These are phyloP conservation scores for Sphecodes monilicornis DNA, from an alignment of 2,888 invertebrate genomes.

Conservation along the genomic window DNA sequence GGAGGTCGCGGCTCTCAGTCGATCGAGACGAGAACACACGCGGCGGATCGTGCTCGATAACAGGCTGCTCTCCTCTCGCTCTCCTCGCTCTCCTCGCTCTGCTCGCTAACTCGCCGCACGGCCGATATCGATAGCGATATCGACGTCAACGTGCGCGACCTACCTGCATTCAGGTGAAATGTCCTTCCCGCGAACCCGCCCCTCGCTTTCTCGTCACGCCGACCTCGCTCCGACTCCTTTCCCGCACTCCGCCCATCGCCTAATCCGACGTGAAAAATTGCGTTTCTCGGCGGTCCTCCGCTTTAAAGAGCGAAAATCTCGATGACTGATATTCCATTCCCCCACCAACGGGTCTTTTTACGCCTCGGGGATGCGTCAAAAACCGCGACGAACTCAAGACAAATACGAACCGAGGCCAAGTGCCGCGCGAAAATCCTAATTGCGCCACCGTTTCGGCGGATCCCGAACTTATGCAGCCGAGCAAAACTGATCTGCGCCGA, in stretches of 20 bases:
- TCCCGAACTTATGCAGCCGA: background rate
- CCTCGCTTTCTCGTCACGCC: background rate
- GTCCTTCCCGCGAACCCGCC: conserved; percentile 45
- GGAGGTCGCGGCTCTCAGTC: conserved; percentile 22
- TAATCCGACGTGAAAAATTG: conserved; percentile 79
- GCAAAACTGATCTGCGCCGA: background rate
- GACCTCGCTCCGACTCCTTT: conserved; percentile 16
- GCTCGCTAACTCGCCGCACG: conserved; percentile 5
- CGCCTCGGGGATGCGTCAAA: conserved; percentile 31
- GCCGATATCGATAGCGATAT: conserved; percentile 74
- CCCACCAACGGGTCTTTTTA: conserved; percentile 5
- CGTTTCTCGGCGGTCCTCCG: conserved; percentile 66
- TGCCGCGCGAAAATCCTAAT: conserved; percentile 39
- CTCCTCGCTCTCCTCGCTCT: background rate
- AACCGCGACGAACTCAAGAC: conserved; percentile 40
- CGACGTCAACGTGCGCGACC: conserved; percentile 68
- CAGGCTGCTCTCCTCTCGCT: background rate
- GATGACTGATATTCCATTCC: conserved; percentile 65
- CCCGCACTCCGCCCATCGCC: conserved; percentile 18
- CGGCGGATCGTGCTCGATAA: conserved; percentile 46
- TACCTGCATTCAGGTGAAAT: conserved; percentile 59
- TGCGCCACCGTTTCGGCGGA: conserved; percentile 12
- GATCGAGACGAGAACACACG: conserved; percentile 25
- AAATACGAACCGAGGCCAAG: conserved; percentile 38
- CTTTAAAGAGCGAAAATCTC: conserved; percentile 69